Conservation (phyloP, 2,113 vertebrate species). For the Galemys pyrenaicus region DNA sequence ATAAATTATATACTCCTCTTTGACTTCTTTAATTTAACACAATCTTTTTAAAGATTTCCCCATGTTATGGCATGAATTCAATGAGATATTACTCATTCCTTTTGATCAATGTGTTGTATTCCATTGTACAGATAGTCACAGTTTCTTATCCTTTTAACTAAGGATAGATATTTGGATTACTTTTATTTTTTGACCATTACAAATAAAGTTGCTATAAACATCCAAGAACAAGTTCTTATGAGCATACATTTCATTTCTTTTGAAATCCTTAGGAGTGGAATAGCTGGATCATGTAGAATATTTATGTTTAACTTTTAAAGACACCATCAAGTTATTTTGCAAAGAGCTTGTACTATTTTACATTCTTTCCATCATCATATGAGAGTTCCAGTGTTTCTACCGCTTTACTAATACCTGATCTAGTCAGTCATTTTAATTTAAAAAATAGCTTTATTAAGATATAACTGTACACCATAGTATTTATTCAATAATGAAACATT, state of each 20-base stretch:
- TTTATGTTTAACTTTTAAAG: not conserved
- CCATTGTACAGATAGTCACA: not conserved
- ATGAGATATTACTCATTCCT: not conserved
- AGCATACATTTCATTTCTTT: not conserved
- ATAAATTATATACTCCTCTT: not conserved
- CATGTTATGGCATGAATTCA: not conserved
- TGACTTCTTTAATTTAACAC: not conserved
- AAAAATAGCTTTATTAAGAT: not conserved
- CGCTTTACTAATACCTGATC: not conserved
- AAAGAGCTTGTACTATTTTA: not conserved
- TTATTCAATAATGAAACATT: not conserved
- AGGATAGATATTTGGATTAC: not conserved
- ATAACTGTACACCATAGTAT: not conserved
- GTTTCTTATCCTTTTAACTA: not conserved
- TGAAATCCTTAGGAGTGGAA: not conserved
- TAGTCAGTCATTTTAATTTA: not conserved
- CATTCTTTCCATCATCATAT: not conserved
- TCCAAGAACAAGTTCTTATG: not conserved
- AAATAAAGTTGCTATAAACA: slow-evolving; percentile 11
- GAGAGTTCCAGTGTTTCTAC: not conserved
- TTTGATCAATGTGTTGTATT: not conserved
- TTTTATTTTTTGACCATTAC: slow-evolving; percentile 16
- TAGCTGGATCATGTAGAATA: not conserved
- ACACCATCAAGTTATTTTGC: not conserved
- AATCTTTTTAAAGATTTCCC: not conserved